A percentile compares a stretch with the other conserved stretches of the same genome.
These are phyloP conservation scores for Saxicola maurus DNA, from an alignment of 2,797 vertebrate species.

Conservation along the genomic window DNA sequence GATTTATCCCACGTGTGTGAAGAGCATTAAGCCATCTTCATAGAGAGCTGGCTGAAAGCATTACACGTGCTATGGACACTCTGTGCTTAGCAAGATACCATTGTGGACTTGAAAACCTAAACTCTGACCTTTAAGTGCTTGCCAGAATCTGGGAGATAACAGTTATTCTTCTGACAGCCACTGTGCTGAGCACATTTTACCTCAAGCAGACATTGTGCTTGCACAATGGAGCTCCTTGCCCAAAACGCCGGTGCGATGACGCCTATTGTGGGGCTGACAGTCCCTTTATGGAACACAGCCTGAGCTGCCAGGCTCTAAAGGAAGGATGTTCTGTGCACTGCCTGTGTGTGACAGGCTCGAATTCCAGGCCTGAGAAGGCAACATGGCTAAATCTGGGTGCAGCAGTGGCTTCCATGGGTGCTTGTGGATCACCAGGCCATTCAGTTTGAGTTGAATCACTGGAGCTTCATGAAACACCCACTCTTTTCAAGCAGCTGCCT, in stretches of 20 bases:
- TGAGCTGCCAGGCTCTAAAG: slow-evolving; percentile 3
- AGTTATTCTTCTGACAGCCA: slow-evolving; percentile 48
- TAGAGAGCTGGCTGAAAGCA: not conserved
- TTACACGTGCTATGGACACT: not conserved
- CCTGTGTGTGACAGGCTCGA: not conserved
- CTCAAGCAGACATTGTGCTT: slow-evolving; percentile 8
- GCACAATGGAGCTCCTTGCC: not conserved
- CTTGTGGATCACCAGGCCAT: not conserved
- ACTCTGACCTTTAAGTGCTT: slow-evolving; percentile 7
- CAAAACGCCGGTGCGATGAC: not conserved
- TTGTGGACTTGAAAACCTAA: slow-evolving; percentile 37
- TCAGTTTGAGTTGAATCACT: not conserved
- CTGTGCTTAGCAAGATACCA: not conserved
- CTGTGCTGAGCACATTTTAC: not conserved
- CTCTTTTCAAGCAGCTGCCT: not conserved
- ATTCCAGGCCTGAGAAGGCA: not conserved
- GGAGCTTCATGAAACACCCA: not conserved
- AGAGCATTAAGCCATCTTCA: not conserved
- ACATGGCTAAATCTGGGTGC: not conserved
- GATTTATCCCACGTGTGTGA: not conserved
- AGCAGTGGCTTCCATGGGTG: not conserved
- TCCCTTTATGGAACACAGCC: not conserved
- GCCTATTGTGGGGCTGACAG: slow-evolving; percentile 1
- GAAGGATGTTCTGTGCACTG: not conserved
- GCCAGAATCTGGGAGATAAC: slow-evolving; percentile 19